Evolutionary conservation across 2,888 invertebrate species (phyloP).

Genomic region (Girardia tigrina): DNA sequence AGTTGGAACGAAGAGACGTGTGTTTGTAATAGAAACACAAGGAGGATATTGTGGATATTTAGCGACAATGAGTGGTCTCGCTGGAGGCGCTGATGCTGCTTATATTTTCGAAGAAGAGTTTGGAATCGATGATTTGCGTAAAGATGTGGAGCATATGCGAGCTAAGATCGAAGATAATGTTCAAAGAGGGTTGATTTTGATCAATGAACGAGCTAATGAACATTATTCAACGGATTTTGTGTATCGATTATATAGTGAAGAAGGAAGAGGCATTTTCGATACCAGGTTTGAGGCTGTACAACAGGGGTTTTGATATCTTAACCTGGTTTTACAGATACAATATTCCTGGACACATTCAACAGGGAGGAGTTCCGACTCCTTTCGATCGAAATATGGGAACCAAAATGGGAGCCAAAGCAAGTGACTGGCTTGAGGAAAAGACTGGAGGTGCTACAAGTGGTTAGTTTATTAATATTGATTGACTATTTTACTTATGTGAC

Average conservation of each 20-base stretch:
- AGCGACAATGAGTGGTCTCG: conserved; percentile 82
- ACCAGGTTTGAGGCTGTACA: too few species aligned
- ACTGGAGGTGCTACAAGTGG: too few species aligned
- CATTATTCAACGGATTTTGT: conserved; percentile 58
- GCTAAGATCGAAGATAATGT: conserved; percentile 68
- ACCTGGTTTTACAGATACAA: too few species aligned
- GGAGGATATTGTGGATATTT: conserved; percentile 96
- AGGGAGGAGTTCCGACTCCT: conserved; percentile 32
- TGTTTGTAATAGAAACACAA: conserved; percentile 91
- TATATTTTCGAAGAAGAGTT: conserved; percentile 85
- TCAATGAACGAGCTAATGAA: conserved; percentile 33
- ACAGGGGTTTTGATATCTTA: too few species aligned
- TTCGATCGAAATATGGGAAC: conserved; percentile 34
- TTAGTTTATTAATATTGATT: too few species aligned
- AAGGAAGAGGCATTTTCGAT: conserved; percentile 85
- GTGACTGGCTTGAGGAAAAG: conserved; percentile 24
- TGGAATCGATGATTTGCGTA: conserved; percentile 73
- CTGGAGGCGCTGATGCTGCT: conserved; percentile 95
- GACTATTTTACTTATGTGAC: too few species aligned
- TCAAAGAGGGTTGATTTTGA: conserved; percentile 69
- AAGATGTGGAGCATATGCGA: conserved; percentile 83
- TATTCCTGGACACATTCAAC: conserved; percentile 24
- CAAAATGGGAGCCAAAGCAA: conserved; percentile 30
- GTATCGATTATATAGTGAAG: conserved; percentile 79
- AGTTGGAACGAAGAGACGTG: conserved; percentile 89